Percentiles rank a stretch among this genome's conserved stretches.
These are phyloP conservation scores for Malurus alboscapulatus DNA, from an alignment of 2,113 vertebrate genomes.

Conservation along the genomic window DNA sequence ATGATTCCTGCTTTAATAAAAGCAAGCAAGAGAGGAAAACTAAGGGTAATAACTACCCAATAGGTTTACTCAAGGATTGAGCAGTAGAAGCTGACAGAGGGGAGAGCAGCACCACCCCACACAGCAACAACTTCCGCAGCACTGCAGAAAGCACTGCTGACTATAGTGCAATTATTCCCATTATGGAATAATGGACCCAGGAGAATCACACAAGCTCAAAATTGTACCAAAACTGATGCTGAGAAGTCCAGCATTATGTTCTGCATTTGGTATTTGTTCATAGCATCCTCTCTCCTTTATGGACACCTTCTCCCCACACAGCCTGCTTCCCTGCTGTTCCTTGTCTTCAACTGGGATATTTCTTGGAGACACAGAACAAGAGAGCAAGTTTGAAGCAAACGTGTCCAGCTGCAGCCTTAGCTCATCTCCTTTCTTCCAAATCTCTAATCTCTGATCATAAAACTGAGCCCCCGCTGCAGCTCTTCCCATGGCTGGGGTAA, in stretches of 20 bases:
- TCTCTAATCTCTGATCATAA: background rate
- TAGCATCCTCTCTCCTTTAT: background rate
- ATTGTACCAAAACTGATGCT: fast-evolving
- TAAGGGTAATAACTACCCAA: background rate
- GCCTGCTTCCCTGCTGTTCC: background rate
- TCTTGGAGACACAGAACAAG: background rate
- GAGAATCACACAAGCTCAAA: background rate
- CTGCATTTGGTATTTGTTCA: background rate
- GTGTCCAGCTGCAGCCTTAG: background rate
- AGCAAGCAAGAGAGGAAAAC: slow-evolving; percentile 10
- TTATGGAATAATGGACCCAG: background rate
- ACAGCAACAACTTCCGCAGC: background rate
- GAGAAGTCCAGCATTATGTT: background rate
- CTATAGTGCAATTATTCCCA: fast-evolving
- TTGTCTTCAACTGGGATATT: background rate
- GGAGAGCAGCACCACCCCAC: background rate
- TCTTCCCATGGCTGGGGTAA: background rate
- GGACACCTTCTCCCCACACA: background rate
- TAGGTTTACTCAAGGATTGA: background rate
- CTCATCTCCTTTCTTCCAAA: background rate
- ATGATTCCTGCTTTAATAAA: background rate
- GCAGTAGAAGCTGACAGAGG: background rate
- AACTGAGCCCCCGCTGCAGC: background rate
- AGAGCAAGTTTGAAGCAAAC: background rate
- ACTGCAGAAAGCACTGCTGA: background rate